Conservation (phyloP, 2,113 vertebrate species). For the Barnardius zonarius region DNA sequence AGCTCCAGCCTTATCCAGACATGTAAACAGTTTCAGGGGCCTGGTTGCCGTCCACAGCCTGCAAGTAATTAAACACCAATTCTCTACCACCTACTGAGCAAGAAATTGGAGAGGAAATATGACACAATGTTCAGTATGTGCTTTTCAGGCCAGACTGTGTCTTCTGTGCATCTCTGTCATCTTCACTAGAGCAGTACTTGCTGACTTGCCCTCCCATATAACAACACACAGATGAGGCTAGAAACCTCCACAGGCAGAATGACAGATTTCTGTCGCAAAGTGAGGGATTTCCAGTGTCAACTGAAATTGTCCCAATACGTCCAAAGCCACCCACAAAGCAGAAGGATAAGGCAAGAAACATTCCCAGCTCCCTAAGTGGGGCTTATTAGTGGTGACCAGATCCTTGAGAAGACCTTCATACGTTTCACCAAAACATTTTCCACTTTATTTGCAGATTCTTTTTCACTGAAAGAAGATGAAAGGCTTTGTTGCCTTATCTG, state of each 20-base stretch:
- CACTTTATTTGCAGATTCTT: constrained; percentile 4
- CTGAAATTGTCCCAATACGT: not conserved
- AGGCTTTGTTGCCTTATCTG: constrained; percentile 18
- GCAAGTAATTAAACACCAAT: constrained; percentile 57
- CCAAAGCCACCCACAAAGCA: not conserved
- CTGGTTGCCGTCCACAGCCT: constrained; percentile 31
- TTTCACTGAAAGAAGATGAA: constrained; percentile 27
- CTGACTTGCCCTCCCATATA: not conserved
- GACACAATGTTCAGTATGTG: not conserved
- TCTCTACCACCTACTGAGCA: constrained; percentile 54
- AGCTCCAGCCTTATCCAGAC: constrained; percentile 46
- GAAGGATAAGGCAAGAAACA: not conserved
- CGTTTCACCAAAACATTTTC: not conserved
- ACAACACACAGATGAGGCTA: not conserved
- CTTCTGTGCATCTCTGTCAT: not conserved
- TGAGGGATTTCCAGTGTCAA: not conserved
- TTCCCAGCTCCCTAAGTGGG: not conserved
- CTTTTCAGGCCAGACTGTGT: not conserved
- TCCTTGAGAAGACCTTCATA: constrained; percentile 16
- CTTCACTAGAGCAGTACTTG: not conserved
- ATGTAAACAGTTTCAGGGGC: constrained; percentile 47
- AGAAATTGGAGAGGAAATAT: constrained; percentile 8
- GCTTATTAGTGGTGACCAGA: not conserved
- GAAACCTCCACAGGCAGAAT: not conserved
- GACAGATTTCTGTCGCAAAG: not conserved